A percentile compares a stretch with the other conserved stretches of the same genome.
phyloP scores from a whole-genome alignment of 2,888 invertebrate genomes.

The Poecilus cupreus region DNA sequence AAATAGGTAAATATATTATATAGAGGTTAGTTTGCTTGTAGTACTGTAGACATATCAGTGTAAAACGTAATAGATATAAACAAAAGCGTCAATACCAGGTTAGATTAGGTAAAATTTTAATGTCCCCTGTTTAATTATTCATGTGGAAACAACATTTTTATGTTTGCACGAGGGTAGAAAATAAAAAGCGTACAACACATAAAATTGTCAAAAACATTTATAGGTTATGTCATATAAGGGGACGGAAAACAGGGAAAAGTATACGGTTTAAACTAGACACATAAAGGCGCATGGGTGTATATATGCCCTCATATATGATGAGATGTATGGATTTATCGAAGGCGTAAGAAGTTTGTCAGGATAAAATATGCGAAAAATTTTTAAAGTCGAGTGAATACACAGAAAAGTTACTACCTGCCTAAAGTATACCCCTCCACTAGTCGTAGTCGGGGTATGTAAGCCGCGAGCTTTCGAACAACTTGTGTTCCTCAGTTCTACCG shows the following conservation, averaged over 20 bases:
- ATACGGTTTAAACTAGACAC: conserved; percentile 20
- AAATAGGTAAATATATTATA: too few species aligned
- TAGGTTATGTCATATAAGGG: conserved; percentile 15
- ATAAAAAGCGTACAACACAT: conserved; percentile 33
- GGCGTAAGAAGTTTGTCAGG: conserved; percentile 45
- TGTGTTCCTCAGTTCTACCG: background rate
- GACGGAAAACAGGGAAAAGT: background rate
- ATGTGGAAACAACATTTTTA: conserved; percentile 23
- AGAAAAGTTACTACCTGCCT: conserved; percentile 44
- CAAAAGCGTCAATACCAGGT: background rate
- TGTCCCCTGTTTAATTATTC: conserved; percentile 20
- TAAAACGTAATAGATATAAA: background rate
- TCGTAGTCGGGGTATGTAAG: background rate
- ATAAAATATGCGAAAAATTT: conserved; percentile 50
- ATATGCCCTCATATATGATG: conserved; percentile 39
- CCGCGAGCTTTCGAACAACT: background rate
- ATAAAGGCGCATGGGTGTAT: conserved; percentile 30
- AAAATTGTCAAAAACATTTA: conserved; percentile 43
- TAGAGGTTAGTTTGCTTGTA: too few species aligned
- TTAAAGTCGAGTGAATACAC: conserved; percentile 44
- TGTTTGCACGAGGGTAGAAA: conserved; percentile 18
- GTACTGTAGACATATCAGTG: too few species aligned
- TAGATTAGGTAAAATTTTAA: conserved; percentile 20
- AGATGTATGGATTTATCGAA: conserved; percentile 45
- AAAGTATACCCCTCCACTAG: conserved; percentile 29